phyloP scores from a whole-genome alignment of 2,888 invertebrate genomes.

The Troides oblongomaculatus region DNA sequence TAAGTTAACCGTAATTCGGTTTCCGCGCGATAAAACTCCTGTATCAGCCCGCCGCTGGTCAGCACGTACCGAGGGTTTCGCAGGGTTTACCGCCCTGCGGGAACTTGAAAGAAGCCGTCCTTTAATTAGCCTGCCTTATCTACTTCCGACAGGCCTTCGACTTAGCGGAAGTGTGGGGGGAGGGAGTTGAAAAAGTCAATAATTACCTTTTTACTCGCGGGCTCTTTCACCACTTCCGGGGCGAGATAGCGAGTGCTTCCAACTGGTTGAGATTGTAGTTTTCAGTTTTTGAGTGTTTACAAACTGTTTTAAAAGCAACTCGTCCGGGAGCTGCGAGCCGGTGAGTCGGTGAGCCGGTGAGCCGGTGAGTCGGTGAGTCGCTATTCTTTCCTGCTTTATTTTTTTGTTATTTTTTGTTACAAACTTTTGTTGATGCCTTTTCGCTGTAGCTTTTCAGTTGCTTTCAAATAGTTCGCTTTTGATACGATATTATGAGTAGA shows the following conservation, averaged over 20 bases:
- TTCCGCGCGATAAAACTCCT: conserved; percentile 7
- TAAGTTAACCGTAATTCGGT: conserved; percentile 5
- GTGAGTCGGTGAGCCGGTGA: not conserved
- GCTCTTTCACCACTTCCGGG: conserved; percentile 29
- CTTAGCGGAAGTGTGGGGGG: not conserved
- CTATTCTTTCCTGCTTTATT: not conserved
- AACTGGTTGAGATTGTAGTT: conserved; percentile 7
- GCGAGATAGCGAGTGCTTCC: conserved; percentile 9
- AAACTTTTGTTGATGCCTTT: not conserved
- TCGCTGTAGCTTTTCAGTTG: too few species aligned
- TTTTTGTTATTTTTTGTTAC: not conserved
- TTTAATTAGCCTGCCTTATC: conserved; percentile 31
- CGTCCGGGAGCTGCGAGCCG: conserved; percentile 5
- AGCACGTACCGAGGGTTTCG: conserved; percentile 24
- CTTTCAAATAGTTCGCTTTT: too few species aligned
- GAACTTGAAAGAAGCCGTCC: conserved; percentile 41
- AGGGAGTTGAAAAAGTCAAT: conserved; percentile 34
- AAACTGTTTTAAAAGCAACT: conserved; percentile 19
- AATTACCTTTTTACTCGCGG: conserved; percentile 32
- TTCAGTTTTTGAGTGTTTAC: conserved; percentile 21
- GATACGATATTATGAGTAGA: too few species aligned
- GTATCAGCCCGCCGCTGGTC: not conserved
- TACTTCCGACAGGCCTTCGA: conserved; percentile 24
- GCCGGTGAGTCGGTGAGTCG: not conserved
- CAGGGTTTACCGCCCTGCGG: conserved; percentile 24